A percentile compares a stretch with the other conserved stretches of the same genome.
These are phyloP conservation scores for Peromyscus polionotus DNA, from an alignment of 2,113 vertebrate species.

Conservation along the genomic window DNA sequence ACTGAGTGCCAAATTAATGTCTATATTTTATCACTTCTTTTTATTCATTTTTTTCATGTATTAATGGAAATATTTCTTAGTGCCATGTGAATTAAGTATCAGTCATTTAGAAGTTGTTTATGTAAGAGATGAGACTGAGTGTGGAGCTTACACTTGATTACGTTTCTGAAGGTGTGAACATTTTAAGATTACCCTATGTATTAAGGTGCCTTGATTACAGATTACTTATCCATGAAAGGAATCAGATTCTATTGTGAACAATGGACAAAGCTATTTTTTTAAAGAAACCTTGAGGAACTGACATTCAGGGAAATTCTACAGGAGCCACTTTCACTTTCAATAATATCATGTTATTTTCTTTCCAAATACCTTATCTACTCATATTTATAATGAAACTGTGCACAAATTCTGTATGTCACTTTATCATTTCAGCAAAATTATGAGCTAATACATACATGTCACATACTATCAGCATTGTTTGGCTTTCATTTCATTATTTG, in stretches of 20 bases:
- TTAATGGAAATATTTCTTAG: neutral
- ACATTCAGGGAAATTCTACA: neutral
- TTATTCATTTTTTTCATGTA: slow-evolving; percentile 26
- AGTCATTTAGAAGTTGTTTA: slow-evolving; percentile 41
- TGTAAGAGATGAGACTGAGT: neutral
- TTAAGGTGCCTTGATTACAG: neutral
- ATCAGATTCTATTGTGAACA: slow-evolving; percentile 29
- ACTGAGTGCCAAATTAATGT: slow-evolving; percentile 1
- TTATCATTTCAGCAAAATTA: slow-evolving; percentile 78
- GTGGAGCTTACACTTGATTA: neutral
- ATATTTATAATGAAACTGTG: slow-evolving; percentile 51
- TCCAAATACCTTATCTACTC: slow-evolving; percentile 42
- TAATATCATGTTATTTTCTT: slow-evolving; percentile 62
- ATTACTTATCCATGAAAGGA: slow-evolving; percentile 14
- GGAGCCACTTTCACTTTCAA: slow-evolving; percentile 59
- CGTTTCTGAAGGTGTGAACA: slow-evolving; percentile 47
- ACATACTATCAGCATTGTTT: slow-evolving; percentile 78
- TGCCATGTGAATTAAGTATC: neutral
- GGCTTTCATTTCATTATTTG: slow-evolving; percentile 84
- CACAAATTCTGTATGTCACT: slow-evolving; percentile 77
- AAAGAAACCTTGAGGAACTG: neutral
- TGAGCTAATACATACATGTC: slow-evolving; percentile 76
- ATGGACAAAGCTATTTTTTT: neutral
- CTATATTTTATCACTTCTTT: neutral
- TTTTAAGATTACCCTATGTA: slow-evolving; percentile 37